phyloP scores from a whole-genome alignment of 2,888 invertebrate species.

The Sylvicola fuscatus region DNA sequence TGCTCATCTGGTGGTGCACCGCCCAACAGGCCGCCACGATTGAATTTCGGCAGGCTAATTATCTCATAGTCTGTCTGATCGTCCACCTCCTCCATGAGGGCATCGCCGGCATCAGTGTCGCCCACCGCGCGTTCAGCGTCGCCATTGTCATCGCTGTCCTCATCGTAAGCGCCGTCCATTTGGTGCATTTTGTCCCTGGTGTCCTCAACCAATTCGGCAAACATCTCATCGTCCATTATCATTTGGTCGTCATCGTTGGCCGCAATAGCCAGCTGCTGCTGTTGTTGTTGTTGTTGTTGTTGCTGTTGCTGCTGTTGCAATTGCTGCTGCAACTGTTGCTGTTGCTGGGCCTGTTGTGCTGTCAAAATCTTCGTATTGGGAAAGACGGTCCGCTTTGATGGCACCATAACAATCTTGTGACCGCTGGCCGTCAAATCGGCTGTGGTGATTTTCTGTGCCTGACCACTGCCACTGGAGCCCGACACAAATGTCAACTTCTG shows the following conservation, averaged over 20 bases:
- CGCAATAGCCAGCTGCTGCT: not conserved
- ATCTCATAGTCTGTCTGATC: not conserved
- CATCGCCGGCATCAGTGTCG: not conserved
- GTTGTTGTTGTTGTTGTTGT: constrained; percentile 3
- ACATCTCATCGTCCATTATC: constrained; percentile 2
- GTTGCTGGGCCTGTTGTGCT: constrained; percentile 13
- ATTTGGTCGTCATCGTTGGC: not conserved
- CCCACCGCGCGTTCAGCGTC: no score
- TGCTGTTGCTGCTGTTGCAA: not conserved
- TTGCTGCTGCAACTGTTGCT: constrained; percentile 29
- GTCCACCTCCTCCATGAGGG: not conserved
- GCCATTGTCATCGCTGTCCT: constrained; percentile 4
- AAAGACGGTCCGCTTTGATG: constrained; percentile 20
- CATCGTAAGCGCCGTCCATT: constrained; percentile 19
- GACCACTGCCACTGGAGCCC: constrained; percentile 14
- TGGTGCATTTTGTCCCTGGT: constrained; percentile 9
- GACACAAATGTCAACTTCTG: constrained; percentile 38
- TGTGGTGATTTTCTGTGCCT: constrained; percentile 13
- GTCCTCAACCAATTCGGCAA: constrained; percentile 17
- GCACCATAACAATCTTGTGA: constrained; percentile 27
- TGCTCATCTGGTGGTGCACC: constrained; percentile 8
- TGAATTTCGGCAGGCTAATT: constrained; percentile 10
- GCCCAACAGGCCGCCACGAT: constrained; percentile 12
- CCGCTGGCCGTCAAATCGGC: constrained; percentile 12
- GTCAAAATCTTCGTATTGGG: constrained; percentile 3